phyloP scores from a whole-genome alignment of 2,113 vertebrate genomes.

The Gadus macrocephalus region DNA sequence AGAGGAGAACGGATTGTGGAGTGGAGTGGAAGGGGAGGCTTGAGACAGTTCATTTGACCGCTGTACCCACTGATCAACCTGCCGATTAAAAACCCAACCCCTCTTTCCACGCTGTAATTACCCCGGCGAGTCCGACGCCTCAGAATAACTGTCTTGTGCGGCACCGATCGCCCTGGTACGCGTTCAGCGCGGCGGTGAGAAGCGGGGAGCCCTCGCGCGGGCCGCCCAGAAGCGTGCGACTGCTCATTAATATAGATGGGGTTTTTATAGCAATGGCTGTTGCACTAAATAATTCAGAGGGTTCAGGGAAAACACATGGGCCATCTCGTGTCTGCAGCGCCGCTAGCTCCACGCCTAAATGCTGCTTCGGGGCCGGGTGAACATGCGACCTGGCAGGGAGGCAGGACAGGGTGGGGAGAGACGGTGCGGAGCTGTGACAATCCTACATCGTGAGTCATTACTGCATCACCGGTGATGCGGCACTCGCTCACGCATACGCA shows the following conservation, averaged over 20 bases:
- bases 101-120: too few species aligned
- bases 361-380: slow-evolving; percentile 5
- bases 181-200: neutral
- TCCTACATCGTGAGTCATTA: slow-evolving; percentile 52
- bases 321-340: slow-evolving; percentile 43
- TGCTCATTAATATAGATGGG: slow-evolving; percentile 74
- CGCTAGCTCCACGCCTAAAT: slow-evolving; percentile 61
- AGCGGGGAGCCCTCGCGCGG: slow-evolving; percentile 37
- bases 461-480: slow-evolving; percentile 21
- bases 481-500: neutral
- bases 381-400: too few species aligned
- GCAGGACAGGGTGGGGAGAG: too few species aligned
- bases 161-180: too few species aligned
- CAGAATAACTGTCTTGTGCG: slow-evolving; percentile 8
- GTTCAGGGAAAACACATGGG: slow-evolving; percentile 65
- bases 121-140: neutral
- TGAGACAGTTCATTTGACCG: too few species aligned
- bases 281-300: slow-evolving; percentile 69
- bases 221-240: slow-evolving; percentile 59
- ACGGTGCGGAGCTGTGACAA: neutral
- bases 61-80: too few species aligned
- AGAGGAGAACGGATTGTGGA: too few species aligned
- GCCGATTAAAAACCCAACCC: too few species aligned
- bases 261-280: slow-evolving; percentile 73
- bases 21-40: too few species aligned